Percentiles rank a stretch among this genome's conserved stretches.
Evolutionary conservation across 30 jellyfish, hydroid and myxozoan species (phyloP).

Genomic region (Rhopilema esculentum): DNA sequence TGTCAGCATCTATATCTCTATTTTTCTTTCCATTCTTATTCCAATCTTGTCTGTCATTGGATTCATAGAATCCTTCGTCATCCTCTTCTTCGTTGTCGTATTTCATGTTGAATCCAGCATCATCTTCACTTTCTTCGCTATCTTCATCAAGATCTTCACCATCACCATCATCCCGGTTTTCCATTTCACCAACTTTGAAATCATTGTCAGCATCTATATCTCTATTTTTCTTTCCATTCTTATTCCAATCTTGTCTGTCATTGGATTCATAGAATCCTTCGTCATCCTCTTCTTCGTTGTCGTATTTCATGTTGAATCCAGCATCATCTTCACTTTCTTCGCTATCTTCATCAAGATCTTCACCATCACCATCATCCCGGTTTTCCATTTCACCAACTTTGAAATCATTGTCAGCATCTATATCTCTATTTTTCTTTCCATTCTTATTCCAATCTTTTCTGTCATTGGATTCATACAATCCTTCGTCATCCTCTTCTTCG

Average conservation of each 20-base stretch:
- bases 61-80: slow-evolving; percentile 8
- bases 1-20: slow-evolving; percentile 1
- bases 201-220: neutral
- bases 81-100: neutral
- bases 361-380: neutral
- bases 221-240: neutral
- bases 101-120: neutral
- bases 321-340: slow-evolving; percentile 7
- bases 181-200: neutral
- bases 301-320: neutral
- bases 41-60: too few relatives aligned
- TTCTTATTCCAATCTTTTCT: neutral
- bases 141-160: neutral
- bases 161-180: neutral
- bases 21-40: too few relatives aligned
- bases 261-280: neutral
- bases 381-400: neutral
- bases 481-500: neutral
- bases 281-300: neutral
- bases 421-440: slow-evolving; percentile 1
- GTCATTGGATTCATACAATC: neutral
- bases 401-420: neutral
- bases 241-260: neutral
- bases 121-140: slow-evolving; percentile 1
- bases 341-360: slow-evolving; percentile 16